phyloP scores from a whole-genome alignment of 1,140 invertebrate species.

The Bicyclus anynana region DNA sequence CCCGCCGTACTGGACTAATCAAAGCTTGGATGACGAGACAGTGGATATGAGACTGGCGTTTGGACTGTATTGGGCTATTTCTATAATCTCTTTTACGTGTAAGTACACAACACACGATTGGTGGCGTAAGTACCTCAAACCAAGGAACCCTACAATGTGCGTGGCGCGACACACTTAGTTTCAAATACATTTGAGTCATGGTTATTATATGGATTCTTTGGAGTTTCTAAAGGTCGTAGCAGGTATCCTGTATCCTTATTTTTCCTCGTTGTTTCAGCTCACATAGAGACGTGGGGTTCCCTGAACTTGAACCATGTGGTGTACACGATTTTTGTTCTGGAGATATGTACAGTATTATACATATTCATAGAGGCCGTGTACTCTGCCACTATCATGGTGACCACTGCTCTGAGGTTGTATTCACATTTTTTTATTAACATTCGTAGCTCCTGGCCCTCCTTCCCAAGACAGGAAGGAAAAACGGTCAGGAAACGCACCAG shows the following conservation, averaged over 20 bases:
- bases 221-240: background rate
- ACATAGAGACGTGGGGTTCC: constrained; percentile 36
- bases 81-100: constrained; percentile 54
- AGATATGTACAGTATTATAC: constrained; percentile 50
- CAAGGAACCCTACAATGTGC: too few species aligned
- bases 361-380: constrained; percentile 58
- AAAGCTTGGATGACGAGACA: constrained; percentile 33
- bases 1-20: constrained; percentile 39
- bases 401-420: constrained; percentile 47
- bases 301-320: constrained; percentile 35
- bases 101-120: constrained; percentile 22
- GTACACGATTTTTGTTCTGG: constrained; percentile 46
- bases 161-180: too few species aligned
- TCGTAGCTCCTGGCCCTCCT: too few species aligned
- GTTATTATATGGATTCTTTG: too few species aligned
- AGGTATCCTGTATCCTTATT: background rate
- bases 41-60: constrained; percentile 38
- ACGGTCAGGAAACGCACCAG: too few species aligned
- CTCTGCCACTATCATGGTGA: constrained; percentile 64
- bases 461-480: too few species aligned
- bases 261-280: constrained; percentile 25
- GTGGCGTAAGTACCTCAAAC: too few species aligned
- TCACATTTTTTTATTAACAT: too few species aligned
- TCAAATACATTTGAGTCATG: too few species aligned
- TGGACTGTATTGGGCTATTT: constrained; percentile 56